Evolutionary conservation across 1,140 invertebrate genomes (phyloP), one percentile per base, ranked within the genome.

Genomic region (Megalonaias nervosa): DNA sequence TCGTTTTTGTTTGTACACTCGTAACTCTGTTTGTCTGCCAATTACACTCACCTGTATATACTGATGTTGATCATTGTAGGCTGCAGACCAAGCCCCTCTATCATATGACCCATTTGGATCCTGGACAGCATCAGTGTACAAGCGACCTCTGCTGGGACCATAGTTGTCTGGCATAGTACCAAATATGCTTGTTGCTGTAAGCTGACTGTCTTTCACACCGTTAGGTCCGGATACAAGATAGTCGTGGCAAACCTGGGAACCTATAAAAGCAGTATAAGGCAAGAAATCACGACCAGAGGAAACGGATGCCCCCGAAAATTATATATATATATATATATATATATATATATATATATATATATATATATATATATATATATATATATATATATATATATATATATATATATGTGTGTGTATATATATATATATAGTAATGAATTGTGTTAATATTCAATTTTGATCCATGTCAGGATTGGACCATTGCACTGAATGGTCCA

Each of bases 191-290:
- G 76, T 60, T 15, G 76, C 76, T 19, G 76, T 64, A 16, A 78
- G 70, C 21, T 72, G 62, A 9, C 60, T 57, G 31, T 73, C 71
- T 12, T 23, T 21, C 4, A 73, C 71, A 15, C 68, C 26, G 21
- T 77, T 57, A 21, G 67, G 67, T 23, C 70, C 71, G 26, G 38
- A 64, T 9, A 78, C 61, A 15, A 78, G 57, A 73, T 78, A 78
- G 55, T 78, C 76, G 56, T 73, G 76, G 31, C 76, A 78, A 15
- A 71, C 62, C 55, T 78, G 76, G 9, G 76, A 66, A 31, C 76
- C 76, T 78, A 23, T 38, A 64, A n/a, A 23, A 14, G 55, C n/a
- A 58, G 21, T 26, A n/a, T 3, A 31, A 23, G 5, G 13, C 16
- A 23, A 11, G 16, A 23, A 67, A 67, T 67, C 38, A 48, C 9